Base-by-base conservation (phyloP, 2,888 invertebrate genomes). In the Conistra vaccinii region DNA sequence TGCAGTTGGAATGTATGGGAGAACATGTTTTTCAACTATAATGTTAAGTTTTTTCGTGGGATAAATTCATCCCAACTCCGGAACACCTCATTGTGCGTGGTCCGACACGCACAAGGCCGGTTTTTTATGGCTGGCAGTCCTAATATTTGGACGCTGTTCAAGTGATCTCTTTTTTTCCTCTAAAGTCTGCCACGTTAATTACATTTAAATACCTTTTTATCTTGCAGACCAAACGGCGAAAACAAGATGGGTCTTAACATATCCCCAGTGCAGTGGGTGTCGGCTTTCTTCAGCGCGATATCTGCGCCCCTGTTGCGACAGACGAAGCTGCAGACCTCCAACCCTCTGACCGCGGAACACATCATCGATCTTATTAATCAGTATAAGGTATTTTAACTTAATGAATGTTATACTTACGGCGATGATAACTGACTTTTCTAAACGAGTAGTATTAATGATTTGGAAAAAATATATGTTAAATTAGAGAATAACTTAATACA, bases 231-330 rank as follows among this genome's bases (percentile, higher is more conserved):
- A 57, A 83, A 74, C 5, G 69, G 62, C 48, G 60, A 80, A 23
- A 84, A 83, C 35, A 84, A 75, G 29, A 80, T 85, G 0, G 80
- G 80, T 1, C 51, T 95, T 2, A 90, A 90, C 65, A 9, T 93
- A 20, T 90, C 95, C 0, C 92, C 95, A 0, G 87, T 94, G 2
- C 94, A 95, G 35, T 95, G 95, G 95, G 80, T 95, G 55, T 93
- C 95, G 0, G 89, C 87, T 0, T 88, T 89, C 73, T 89, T 90
- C 71, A 85, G 85, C 58, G 85, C 90, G 0, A 10, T 93, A 0
- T n/a, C 80, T 3, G 73, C 90, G 72, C 91, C 92, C 0, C 3
- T 93, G 0, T 3, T 77, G 23, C 82, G 87, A 1, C 87, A 90
- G 51, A 90, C 86, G 14, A 92, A 89, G 57, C 61, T 95, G 2